Evolutionary conservation across 2,888 invertebrate species (phyloP), one percentile per base, ranked within the genome.

Genomic region (Drosophila putrida): DNA sequence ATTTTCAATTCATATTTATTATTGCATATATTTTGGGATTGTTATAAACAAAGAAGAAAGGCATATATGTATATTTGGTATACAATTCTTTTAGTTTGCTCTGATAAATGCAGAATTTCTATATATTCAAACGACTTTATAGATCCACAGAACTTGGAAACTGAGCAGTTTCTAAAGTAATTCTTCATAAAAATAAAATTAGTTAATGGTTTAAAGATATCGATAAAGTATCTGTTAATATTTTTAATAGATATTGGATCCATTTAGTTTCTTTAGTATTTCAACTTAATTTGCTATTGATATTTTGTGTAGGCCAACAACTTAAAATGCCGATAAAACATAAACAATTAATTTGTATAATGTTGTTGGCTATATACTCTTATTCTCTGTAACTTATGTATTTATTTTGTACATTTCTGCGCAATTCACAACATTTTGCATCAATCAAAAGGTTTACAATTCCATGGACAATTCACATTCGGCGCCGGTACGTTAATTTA

Each of bases 381-480:
- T 47, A 55, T 46, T 36, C 15, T 46, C 58, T 71, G 65, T 75
- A 63, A 71, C 50, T 62, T 57, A 44, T 36, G 44, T 25, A 63
- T 70, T 76, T 70, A 55, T 69, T 74, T 76, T 76, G 36, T 71
- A 78, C 64, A 74, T 71, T 78, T 82, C 73, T 80, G 51, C 78
- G 71, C 82, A 78, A 78, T 69, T 83, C 80, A 83, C 75, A 68
- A 75, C 77, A 79, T 70, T 76, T 75, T 78, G 74, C 80, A 83
- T 79, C 68, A 41, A 69, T 64, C 54, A 82, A 91, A 91, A 94
- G 94, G 94, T 94, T 92, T 95, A 95, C 94, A 95, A 95, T 94
- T 95, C 95, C 90, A 94, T 95, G 94, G 95, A 94, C 92, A 94
- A 93, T 91, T 84, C 85, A 93, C 93, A 90, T 91, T 93, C 89